Evolutionary conservation across 2,797 vertebrate species (phyloP).

Genomic region (Spea hammondii): DNA sequence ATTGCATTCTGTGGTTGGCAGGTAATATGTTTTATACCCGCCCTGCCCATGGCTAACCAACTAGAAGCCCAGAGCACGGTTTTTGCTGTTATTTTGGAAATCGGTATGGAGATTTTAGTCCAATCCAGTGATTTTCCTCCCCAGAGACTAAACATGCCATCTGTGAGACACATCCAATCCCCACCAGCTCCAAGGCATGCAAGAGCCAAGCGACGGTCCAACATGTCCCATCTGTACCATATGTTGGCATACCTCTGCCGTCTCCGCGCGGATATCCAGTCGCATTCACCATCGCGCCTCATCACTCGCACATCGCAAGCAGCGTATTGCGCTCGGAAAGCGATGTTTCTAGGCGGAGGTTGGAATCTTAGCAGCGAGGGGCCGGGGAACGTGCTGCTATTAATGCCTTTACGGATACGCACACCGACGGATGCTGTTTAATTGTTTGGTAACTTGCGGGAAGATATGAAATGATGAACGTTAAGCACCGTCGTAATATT

Average conservation of each 20-base stretch:
- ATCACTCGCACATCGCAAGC: conserved; percentile 7
- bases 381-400: not conserved
- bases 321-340: conserved; percentile 23
- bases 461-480: too few relatives aligned
- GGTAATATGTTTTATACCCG: conserved; percentile 12
- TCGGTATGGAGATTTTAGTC: conserved; percentile 32
- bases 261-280: conserved; percentile 29
- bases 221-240: conserved; percentile 35
- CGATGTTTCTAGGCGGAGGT: not conserved
- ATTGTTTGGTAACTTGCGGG: too few relatives aligned
- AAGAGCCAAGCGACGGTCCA: conserved; percentile 38
- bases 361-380: not conserved
- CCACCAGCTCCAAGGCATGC: conserved; percentile 44
- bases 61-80: conserved; percentile 40
- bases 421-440: too few relatives aligned
- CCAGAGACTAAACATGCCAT: not conserved
- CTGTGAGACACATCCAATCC: conserved; percentile 35
- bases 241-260: conserved; percentile 8
- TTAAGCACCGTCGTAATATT: too few relatives aligned
- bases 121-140: conserved; percentile 41
- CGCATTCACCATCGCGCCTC: conserved; percentile 5
- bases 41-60: conserved; percentile 44
- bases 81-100: conserved; percentile 40
- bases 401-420: too few relatives aligned
- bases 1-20: conserved; percentile 11